Percentiles rank a stretch among this genome's conserved stretches.
Conservation (phyloP, 1,140 invertebrate species). For the Bombus fervidus region DNA sequence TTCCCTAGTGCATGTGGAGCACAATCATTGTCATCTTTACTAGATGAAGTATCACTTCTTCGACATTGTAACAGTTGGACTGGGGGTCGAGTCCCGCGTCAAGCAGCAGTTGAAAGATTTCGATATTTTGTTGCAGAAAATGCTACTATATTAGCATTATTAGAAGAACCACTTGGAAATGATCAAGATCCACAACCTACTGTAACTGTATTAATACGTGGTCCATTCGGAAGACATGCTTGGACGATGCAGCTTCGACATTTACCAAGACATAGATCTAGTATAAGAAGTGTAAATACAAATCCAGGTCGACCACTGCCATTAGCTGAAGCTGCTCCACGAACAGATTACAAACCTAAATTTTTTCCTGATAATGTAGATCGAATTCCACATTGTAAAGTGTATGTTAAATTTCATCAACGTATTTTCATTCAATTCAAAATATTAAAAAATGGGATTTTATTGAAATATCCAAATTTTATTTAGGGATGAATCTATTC, state of each 20-base stretch:
- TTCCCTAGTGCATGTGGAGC: constrained; percentile 93
- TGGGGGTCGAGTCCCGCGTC: constrained; percentile 81
- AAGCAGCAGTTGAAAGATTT: constrained; percentile 86
- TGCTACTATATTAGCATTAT: constrained; percentile 92
- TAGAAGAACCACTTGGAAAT: constrained; percentile 95
- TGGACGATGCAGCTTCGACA: constrained; percentile 96
- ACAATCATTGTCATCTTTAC: constrained; percentile 91
- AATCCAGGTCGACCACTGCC: constrained; percentile 91
- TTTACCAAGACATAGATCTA: constrained; percentile 90
- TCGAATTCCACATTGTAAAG: constrained; percentile 90
- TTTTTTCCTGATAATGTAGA: constrained; percentile 94
- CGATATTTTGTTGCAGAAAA: constrained; percentile 96
- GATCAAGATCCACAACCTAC: constrained; percentile 90
- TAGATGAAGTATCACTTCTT: constrained; percentile 94
- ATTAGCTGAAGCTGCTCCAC: constrained; percentile 86
- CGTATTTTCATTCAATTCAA: constrained; percentile 17
- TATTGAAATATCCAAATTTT: not conserved
- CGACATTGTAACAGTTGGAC: constrained; percentile 89
- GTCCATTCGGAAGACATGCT: constrained; percentile 95
- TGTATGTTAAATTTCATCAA: constrained; percentile 83
- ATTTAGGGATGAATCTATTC: constrained; percentile 91
- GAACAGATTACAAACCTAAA: constrained; percentile 86
- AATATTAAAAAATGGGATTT: constrained; percentile 1
- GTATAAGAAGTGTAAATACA: constrained; percentile 86
- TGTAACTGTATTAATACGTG: constrained; percentile 91